Conservation (phyloP, 2,113 vertebrate species). For the Podocnemis expansa region DNA sequence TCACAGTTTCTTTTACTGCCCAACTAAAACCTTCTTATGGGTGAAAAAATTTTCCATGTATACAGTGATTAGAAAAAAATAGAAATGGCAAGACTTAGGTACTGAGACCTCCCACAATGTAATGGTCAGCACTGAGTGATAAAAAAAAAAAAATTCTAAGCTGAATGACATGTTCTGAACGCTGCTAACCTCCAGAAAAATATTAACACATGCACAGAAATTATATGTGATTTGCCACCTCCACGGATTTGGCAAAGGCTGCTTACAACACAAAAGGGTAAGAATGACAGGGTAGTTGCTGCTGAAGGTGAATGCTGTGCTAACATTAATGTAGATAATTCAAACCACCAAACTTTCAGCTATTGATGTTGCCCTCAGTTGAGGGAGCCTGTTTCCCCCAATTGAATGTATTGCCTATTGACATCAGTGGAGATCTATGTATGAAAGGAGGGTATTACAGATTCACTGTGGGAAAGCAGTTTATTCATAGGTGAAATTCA, state of each 20-base stretch:
- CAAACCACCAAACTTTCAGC: background rate
- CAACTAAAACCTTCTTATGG: background rate
- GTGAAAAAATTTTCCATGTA: background rate
- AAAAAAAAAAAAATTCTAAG: background rate
- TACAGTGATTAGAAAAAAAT: background rate
- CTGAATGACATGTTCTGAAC: background rate
- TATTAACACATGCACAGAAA: too few relatives aligned
- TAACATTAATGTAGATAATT: background rate
- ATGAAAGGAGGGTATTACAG: background rate
- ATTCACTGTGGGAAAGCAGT: background rate
- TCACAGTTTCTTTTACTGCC: background rate
- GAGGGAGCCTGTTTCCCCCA: background rate
- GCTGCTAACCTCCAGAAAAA: background rate
- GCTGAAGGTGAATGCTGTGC: background rate
- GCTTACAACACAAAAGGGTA: background rate
- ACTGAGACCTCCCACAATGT: background rate
- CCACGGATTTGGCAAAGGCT: background rate
- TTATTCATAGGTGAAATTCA: background rate
- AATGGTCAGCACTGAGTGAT: background rate
- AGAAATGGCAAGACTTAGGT: background rate
- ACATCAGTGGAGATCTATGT: background rate
- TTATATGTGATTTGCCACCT: background rate
- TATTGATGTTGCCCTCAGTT: background rate
- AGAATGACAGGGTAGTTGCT: background rate
- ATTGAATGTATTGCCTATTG: background rate